Base-by-base conservation (phyloP, 2,797 vertebrate species). In the Eremophila alpestris region DNA sequence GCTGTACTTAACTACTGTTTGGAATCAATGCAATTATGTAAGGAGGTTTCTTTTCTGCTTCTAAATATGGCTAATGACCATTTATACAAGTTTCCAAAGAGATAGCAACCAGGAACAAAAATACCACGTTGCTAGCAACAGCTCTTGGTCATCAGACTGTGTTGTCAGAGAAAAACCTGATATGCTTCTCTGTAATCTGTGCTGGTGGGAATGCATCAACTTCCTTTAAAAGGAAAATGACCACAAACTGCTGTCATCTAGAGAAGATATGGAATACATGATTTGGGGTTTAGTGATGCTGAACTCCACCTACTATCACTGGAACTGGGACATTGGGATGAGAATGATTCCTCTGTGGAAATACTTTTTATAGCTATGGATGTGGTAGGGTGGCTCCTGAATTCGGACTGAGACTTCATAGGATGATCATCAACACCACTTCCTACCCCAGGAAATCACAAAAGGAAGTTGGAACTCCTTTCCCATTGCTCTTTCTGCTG, bases 21-120 rank as follows among this genome's bases (percentile, higher is more conserved):
- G 73, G 49, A 85, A 56, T 88, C 73, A 68, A 46, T 74, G 26
- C 45, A 78, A 64, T 93, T 94, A 92, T 1, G 8, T 95, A 94
- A 94, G 64, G 51, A 68, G 69, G 75, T 69, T 71, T 86, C 54
- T 83, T 83, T 93, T 94, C 54, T 87, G 54, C 89, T 93, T 93
- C 93, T 95, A 92, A 93, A 94, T 94, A 78, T 84, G 90, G 90
- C 6, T 89, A 90, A 94, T 92, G 70, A 79, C 67, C 77, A 96
- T 87, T 93, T 95, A 62, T 23, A 65, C 73, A 71, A 32, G 54
- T 93, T 95, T 78, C 30, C 82, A 73, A 65, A 83, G 89, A 83
- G 91, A 93, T 27, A 87, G 93, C 93, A 96, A 94, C 87, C 65
- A 54, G 82, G 76, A 94, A 93, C 73, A 83, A 91, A 94, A 94